phyloP scores from a whole-genome alignment of 1,140 invertebrate species.

The Nephila pilipes region DNA sequence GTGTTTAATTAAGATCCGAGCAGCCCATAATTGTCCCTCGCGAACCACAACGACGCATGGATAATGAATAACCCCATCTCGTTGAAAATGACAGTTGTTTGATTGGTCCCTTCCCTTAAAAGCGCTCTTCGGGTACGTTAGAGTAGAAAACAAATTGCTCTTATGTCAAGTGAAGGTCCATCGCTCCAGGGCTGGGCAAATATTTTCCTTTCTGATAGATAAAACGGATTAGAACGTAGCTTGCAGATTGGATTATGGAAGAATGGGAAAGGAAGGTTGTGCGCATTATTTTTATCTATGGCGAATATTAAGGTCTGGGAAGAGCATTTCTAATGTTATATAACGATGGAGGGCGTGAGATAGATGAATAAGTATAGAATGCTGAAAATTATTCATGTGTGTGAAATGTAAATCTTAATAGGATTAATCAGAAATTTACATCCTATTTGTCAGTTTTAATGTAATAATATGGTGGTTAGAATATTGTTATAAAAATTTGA shows the following conservation, averaged over 20 bases:
- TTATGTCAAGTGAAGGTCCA: background rate
- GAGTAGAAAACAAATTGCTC: background rate
- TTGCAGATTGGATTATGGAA: background rate
- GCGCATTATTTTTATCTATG: background rate
- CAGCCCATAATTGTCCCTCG: background rate
- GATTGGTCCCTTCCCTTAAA: background rate
- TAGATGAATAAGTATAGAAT: background rate
- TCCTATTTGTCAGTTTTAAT: background rate
- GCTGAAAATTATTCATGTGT: background rate
- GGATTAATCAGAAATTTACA: background rate
- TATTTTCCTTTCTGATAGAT: background rate
- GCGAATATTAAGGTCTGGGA: background rate
- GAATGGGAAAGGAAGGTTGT: too few species aligned
- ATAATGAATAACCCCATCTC: background rate
- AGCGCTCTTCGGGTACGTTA: background rate
- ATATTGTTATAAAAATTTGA: too few species aligned
- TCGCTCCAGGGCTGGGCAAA: background rate
- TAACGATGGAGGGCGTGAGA: background rate
- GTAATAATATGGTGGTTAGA: too few species aligned
- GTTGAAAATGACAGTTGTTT: background rate
- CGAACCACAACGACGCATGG: background rate
- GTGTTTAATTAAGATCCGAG: background rate
- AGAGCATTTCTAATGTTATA: background rate
- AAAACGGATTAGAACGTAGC: background rate
- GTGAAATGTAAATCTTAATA: background rate